Conservation (phyloP, 2,113 vertebrate species). For the Pseudopodoces humilis region DNA sequence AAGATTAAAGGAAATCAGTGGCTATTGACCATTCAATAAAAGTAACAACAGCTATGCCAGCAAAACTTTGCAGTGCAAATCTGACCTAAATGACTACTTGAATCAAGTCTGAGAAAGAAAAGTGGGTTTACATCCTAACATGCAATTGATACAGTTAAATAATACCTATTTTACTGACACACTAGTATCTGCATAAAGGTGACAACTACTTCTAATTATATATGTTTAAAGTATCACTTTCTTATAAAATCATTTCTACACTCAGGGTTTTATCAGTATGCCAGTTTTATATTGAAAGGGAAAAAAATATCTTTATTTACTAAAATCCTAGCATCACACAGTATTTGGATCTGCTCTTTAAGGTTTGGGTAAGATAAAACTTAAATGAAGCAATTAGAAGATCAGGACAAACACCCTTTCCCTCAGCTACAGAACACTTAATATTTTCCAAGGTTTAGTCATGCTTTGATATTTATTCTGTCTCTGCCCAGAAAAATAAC, state of each 20-base stretch:
- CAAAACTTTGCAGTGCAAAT: neutral
- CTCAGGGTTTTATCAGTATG: neutral
- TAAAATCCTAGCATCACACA: neutral
- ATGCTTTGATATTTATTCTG: neutral
- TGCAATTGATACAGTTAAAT: neutral
- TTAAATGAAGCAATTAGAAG: neutral
- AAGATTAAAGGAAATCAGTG: conserved; percentile 19
- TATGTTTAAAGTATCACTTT: neutral
- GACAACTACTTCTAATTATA: neutral
- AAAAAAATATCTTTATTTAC: neutral
- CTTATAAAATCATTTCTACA: neutral
- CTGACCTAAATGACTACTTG: neutral
- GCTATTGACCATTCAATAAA: neutral
- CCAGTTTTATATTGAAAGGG: neutral
- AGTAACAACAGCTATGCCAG: neutral
- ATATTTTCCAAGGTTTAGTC: neutral
- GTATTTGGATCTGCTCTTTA: neutral
- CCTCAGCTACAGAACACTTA: neutral
- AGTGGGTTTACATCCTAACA: neutral
- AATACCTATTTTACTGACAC: neutral
- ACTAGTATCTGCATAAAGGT: neutral
- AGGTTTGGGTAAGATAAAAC: neutral
- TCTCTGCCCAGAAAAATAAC: neutral
- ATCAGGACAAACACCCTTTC: neutral
- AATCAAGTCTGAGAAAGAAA: neutral